Base-by-base conservation (phyloP, 2,113 vertebrate genomes). In the Boleophthalmus pectinirostris region DNA sequence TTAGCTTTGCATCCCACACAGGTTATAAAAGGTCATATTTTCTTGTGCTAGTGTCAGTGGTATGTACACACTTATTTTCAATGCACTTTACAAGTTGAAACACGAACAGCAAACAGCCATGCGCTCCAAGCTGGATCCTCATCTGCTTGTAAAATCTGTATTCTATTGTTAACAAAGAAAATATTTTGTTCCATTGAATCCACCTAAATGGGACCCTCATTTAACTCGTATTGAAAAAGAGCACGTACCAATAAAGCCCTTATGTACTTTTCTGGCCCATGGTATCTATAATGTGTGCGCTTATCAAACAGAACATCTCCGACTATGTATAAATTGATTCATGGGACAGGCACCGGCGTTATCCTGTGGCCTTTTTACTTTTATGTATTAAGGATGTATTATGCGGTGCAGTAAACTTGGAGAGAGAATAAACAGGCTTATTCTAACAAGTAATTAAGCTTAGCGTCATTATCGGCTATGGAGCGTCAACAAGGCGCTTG, bases 301-400 rank as follows among this genome's bases (percentile, higher is more conserved):
- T 53, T 66, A 65, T 79, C 72, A 73, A 46, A 35, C 13, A 8
- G 65, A 5, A n/a, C 25, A 80, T 81, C 72, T 77, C 38, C 82
- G 72, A 75, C 70, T 85, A 82, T 86, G 82, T 80, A 66, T 72
- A 60, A 72, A 80, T 35, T 24, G 72, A 82, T 83, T 90, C 85
- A 90, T 70, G 75, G 68, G 89, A 78, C 80, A 61, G 77, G 74
- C 89, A 85, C 79, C 82, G 77, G 67, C 6, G 53, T 35, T 78
- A 68, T 29, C 85, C 71, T 69, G 58, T 77, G 56, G 78, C 75
- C 54, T 43, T 74, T 75, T 69, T 49, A 23, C 43, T 66, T 65
- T 20, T 43, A 12, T 45, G 58, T 77, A 63, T 23, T 72, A 49
- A 75, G 1, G 24, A 33, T 15, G 11, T 47, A 47, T 35, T 66